Evolutionary conservation across 2,113 vertebrate genomes (phyloP).

Genomic region (Podocnemis expansa): DNA sequence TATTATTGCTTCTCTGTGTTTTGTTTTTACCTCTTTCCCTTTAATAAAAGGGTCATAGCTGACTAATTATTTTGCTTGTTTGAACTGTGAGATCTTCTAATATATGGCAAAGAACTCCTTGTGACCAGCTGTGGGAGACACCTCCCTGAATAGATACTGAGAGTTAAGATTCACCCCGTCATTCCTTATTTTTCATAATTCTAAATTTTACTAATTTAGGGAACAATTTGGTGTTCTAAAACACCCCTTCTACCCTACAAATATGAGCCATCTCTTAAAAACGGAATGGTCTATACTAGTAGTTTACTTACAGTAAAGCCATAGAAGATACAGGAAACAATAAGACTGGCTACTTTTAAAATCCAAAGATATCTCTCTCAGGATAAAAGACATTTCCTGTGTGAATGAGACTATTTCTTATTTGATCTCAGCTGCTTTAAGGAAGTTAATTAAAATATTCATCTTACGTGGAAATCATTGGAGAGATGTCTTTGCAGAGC

Average conservation of each 20-base stretch:
- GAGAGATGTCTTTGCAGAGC: not conserved
- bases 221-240: not conserved
- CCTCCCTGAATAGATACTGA: not conserved
- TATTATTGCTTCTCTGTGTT: too few species aligned
- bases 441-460: not conserved
- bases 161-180: not conserved
- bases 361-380: not conserved
- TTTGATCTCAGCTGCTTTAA: not conserved
- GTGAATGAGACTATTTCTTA: not conserved
- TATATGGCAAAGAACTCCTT: not conserved
- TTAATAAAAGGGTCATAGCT: too few species aligned
- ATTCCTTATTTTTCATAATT: not conserved
- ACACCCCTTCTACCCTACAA: not conserved
- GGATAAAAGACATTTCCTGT: not conserved
- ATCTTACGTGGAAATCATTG: not conserved
- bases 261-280: not conserved
- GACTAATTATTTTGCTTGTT: too few species aligned
- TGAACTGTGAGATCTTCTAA: too few species aligned
- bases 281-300: not conserved
- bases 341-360: not conserved
- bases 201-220: not conserved
- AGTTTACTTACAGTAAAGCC: not conserved
- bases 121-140: not conserved
- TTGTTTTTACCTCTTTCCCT: too few species aligned
- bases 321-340: not conserved